phyloP scores from a whole-genome alignment of 2,113 vertebrate species.

The Raja brachyura region DNA sequence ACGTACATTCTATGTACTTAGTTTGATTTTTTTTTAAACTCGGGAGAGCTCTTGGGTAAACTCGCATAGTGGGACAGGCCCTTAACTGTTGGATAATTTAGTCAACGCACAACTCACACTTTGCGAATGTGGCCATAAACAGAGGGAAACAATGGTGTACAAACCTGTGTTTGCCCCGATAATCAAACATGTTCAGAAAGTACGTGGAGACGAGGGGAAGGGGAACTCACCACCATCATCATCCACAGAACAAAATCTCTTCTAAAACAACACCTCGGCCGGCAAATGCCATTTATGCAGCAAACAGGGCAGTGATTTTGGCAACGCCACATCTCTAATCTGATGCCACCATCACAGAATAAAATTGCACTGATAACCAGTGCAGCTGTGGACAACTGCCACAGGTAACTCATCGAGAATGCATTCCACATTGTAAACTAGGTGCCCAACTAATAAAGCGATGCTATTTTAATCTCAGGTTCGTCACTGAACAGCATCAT shows the following conservation, averaged over 20 bases:
- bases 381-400: background rate
- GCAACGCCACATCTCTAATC: background rate
- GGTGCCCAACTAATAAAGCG: background rate
- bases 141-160: background rate
- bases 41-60: too few species aligned
- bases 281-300: background rate
- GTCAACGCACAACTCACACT: background rate
- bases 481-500: background rate
- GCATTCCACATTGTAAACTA: background rate
- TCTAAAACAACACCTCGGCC: background rate
- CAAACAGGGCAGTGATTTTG: background rate
- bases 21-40: too few species aligned
- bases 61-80: too few species aligned
- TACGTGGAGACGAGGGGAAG: too few species aligned
- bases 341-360: background rate
- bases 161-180: background rate
- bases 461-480: background rate
- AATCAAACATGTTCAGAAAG: too few species aligned
- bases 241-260: background rate
- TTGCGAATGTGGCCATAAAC: background rate
- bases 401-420: background rate
- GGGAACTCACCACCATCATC: too few species aligned
- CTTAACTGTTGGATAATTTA: background rate
- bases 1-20: too few species aligned
- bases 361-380: background rate